Conservation (phyloP, 2,797 vertebrate species). For the Bradypodion pumilum region DNA sequence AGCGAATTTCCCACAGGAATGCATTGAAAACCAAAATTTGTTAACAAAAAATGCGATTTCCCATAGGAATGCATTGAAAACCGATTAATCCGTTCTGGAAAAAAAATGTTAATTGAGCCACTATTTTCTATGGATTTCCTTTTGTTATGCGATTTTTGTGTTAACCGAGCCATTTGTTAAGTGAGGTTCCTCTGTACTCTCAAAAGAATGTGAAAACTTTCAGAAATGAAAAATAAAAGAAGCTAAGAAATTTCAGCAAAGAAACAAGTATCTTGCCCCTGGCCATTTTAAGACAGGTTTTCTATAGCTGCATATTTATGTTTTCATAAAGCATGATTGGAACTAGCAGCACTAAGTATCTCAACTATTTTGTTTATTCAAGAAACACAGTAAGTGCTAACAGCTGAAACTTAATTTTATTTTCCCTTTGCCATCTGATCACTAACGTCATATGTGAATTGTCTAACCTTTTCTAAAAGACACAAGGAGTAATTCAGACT, state of each 20-base stretch:
- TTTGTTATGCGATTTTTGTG: no score
- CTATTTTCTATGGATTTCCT: no score
- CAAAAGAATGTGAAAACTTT: constrained; percentile 9
- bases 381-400: constrained; percentile 26
- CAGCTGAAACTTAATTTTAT: constrained; percentile 49
- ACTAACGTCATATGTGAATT: constrained; percentile 54
- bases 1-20: no score
- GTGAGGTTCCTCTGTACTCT: no score
- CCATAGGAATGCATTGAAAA: no score
- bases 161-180: no score
- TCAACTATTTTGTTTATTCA: constrained; percentile 32
- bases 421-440: constrained; percentile 43
- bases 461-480: constrained; percentile 44
- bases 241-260: constrained; percentile 23
- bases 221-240: constrained; percentile 30
- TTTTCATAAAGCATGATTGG: background rate
- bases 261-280: constrained; percentile 3
- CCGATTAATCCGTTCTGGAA: no score
- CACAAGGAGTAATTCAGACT: constrained; percentile 51
- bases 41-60: no score
- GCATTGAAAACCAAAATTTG: no score
- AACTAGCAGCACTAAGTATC: background rate
- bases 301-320: constrained; percentile 11
- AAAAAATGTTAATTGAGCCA: no score
- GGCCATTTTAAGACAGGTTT: background rate